A percentile compares a stretch with the other conserved stretches of the same genome.
Evolutionary conservation across 2,797 vertebrate species (phyloP).

Genomic region (Chaetophractus vellerosus): DNA sequence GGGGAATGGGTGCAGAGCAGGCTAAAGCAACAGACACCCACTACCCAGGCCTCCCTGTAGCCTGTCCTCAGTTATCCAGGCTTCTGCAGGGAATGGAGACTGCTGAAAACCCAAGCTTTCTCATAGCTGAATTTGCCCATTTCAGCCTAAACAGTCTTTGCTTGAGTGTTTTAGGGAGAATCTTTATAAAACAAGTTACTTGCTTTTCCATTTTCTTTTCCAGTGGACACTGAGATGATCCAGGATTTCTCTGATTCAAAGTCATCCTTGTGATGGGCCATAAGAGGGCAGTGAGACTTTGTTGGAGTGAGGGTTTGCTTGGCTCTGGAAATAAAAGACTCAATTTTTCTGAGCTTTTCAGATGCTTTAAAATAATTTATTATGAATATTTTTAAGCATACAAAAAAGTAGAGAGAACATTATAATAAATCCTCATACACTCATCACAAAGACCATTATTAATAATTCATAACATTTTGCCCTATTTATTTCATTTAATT

Average conservation of each 20-base stretch:
- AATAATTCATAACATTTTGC: constrained; percentile 56
- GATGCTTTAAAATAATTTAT: constrained; percentile 30
- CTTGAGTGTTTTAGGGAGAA: constrained; percentile 36
- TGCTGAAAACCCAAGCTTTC: neutral
- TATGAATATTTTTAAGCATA: constrained; percentile 48
- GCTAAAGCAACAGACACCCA: neutral
- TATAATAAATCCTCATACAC: constrained; percentile 11
- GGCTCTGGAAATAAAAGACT: neutral
- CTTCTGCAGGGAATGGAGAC: neutral
- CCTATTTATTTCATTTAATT: constrained; percentile 9
- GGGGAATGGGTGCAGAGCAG: neutral
- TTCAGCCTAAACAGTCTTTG: neutral
- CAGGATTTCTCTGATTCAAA: neutral
- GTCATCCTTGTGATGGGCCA: neutral
- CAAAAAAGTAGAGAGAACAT: neutral
- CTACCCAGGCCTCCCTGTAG: neutral
- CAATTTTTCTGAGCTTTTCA: constrained; percentile 37
- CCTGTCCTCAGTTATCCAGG: neutral
- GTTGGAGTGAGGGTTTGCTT: neutral
- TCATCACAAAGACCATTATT: neutral
- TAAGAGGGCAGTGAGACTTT: neutral
- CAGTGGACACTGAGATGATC: neutral
- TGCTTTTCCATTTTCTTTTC: neutral
- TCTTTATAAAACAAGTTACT: neutral
- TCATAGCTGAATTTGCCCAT: neutral